phyloP scores from a whole-genome alignment of 2,797 vertebrate genomes.

The Limnodromus scolopaceus region DNA sequence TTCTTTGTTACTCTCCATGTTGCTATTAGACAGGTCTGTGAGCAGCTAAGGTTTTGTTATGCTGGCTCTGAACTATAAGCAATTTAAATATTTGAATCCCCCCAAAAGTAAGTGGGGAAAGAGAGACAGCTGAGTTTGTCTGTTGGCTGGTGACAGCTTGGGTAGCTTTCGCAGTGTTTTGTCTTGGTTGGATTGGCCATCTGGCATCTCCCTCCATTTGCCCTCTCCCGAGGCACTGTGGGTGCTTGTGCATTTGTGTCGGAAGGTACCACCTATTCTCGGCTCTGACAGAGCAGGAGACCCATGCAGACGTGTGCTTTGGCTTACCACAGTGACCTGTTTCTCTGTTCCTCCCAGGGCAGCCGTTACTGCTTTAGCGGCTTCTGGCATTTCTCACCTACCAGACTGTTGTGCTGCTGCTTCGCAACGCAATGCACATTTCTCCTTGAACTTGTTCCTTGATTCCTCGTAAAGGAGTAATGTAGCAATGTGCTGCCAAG shows the following conservation, averaged over 20 bases:
- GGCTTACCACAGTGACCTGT: background rate
- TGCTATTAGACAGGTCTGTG: background rate
- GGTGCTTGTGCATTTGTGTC: background rate
- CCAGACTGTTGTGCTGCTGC: background rate
- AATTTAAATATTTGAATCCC: background rate
- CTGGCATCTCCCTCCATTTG: background rate
- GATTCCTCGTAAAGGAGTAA: background rate
- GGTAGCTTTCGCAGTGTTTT: background rate
- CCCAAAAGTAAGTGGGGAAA: background rate
- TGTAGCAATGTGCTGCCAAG: background rate
- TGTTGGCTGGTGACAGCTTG: background rate
- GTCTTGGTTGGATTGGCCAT: background rate
- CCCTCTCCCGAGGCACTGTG: background rate
- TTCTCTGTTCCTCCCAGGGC: background rate
- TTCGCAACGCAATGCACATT: rapidly evolving
- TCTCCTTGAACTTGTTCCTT: background rate
- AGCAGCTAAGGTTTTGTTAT: background rate
- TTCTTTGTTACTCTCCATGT: background rate
- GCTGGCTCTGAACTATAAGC: background rate
- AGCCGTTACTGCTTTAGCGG: background rate
- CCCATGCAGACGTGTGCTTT: background rate
- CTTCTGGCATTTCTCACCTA: background rate
- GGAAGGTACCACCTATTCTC: background rate
- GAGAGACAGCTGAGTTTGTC: background rate
- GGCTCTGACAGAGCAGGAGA: background rate